A percentile compares a stretch with the other conserved stretches of the same genome.
phyloP scores from a whole-genome alignment of 2,113 vertebrate species.

The Morone saxatilis region DNA sequence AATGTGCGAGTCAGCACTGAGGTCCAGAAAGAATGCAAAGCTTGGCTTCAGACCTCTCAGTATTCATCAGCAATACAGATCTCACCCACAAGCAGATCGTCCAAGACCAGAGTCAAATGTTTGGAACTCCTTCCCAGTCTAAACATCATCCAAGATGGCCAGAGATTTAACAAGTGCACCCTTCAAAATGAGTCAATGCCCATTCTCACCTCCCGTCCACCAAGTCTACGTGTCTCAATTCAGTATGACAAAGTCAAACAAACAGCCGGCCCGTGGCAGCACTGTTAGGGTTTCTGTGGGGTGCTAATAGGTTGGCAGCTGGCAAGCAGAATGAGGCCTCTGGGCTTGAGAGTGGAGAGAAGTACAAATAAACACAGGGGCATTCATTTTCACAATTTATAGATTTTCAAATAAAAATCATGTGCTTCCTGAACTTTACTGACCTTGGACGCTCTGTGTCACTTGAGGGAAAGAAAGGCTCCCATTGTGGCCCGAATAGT shows the following conservation, averaged over 20 bases:
- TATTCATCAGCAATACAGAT: conserved; percentile 44
- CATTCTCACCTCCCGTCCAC: conserved; percentile 52
- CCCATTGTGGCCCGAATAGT: conserved; percentile 66
- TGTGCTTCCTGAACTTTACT: conserved; percentile 76
- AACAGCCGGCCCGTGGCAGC: conserved; percentile 59
- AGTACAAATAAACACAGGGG: conserved; percentile 80
- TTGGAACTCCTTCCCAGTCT: conserved; percentile 62
- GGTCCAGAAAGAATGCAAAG: conserved; percentile 69
- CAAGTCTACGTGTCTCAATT: conserved; percentile 61
- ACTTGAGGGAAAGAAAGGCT: conserved; percentile 70
- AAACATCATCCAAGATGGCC: conserved; percentile 67
- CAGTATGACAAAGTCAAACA: conserved; percentile 79
- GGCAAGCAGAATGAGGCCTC: conserved; percentile 65
- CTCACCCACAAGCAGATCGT: conserved; percentile 46
- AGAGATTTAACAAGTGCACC: conserved; percentile 72
- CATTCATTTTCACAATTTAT: conserved; percentile 81
- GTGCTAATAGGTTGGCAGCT: conserved; percentile 73
- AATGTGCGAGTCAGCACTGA: conserved; percentile 73
- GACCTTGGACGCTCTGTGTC: conserved; percentile 69
- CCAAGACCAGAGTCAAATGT: conserved; percentile 50
- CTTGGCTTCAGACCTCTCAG: conserved; percentile 47
- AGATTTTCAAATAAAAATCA: conserved; percentile 80
- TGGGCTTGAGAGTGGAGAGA: conserved; percentile 40
- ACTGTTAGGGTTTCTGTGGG: conserved; percentile 60
- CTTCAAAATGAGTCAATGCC: conserved; percentile 56